Base-by-base conservation (phyloP, 1,140 invertebrate species). In the Olivierus martensii region DNA sequence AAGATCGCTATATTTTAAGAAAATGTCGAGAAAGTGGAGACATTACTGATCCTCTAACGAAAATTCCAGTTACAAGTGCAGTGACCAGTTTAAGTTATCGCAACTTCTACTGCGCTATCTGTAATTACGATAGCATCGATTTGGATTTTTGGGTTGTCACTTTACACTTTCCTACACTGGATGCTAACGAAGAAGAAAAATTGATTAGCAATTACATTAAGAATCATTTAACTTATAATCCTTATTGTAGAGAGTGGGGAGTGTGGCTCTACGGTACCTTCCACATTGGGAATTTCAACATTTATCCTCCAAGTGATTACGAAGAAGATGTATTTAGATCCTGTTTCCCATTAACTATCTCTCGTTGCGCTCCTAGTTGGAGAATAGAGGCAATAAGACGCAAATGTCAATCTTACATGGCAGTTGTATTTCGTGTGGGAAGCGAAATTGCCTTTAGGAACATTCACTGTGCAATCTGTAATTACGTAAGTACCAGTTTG, bases 391-490 rank as follows among this genome's bases (percentile, higher is more conserved):
- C 39, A 6, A 17, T 46, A 12, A 18, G 44, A 3, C 35, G 19
- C 2, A 52, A 50, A 44, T 59, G 56, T 18, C 18, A 21, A 10
- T 52, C 58, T 14, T 53, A 53, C 35, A 53, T 52, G 46, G 52
- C 41, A 0, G 37, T 45, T 1, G 14, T 34, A 12, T 51, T 37
- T 34, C 19, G 48, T n/a, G 9, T 9, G 4, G 28, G 28, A 2
- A 28, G 28, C 2, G 28, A 28, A 28, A 28, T 6, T 9, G 28
- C 4, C 4, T 28, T 6, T 9, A 65, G 71, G 53, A 79, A 79
- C 57, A 59, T 69, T 0, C 75, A 77, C 57, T 79, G 77, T 59
- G 76, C 76, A 4, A 54, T 71, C 10, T 79, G 77, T 60, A 75
- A 78, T 57, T 59, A 67, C 19, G 7, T 68, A 2, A 56, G 57